A percentile compares a stretch with the other conserved stretches of the same genome.
These are phyloP conservation scores for Perca flavescens DNA, from an alignment of 2,113 vertebrate genomes.

Conservation along the genomic window DNA sequence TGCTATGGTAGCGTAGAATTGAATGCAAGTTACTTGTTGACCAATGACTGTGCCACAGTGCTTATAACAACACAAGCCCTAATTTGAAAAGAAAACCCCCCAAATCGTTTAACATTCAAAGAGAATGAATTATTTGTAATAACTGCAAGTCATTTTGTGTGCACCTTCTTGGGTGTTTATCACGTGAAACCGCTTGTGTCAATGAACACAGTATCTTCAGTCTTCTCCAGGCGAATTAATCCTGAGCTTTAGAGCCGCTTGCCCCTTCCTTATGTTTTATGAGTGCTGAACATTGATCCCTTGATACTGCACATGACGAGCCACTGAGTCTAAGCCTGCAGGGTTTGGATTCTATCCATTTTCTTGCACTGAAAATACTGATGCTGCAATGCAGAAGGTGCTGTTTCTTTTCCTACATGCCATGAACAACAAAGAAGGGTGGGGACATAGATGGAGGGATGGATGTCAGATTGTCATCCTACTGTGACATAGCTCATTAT, in stretches of 20 bases:
- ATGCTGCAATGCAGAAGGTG: slow-evolving; percentile 48
- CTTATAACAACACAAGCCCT: not conserved
- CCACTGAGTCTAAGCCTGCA: not conserved
- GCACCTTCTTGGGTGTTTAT: slow-evolving; percentile 3
- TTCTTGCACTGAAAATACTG: slow-evolving; percentile 15
- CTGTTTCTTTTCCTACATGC: not conserved
- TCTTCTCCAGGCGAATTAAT: slow-evolving; percentile 22
- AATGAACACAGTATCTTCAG: slow-evolving; percentile 46
- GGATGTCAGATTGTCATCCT: slow-evolving; percentile 13
- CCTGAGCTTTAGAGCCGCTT: not conserved
- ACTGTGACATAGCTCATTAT: not conserved
- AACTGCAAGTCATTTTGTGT: slow-evolving; percentile 17
- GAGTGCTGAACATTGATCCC: slow-evolving; percentile 29
- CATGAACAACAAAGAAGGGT: slow-evolving; percentile 30
- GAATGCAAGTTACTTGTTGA: not conserved
- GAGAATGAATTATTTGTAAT: slow-evolving; percentile 30
- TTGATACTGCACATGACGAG: slow-evolving; percentile 51
- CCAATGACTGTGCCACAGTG: not conserved
- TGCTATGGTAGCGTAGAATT: not conserved
- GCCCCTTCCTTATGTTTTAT: not conserved
- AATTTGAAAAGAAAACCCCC: not conserved
- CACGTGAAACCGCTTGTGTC: slow-evolving; percentile 58
- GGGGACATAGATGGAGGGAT: slow-evolving; percentile 15
- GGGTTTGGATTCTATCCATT: not conserved
- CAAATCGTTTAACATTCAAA: not conserved